phyloP scores from a whole-genome alignment of 2,113 vertebrate genomes.

The Polypterus senegalus region DNA sequence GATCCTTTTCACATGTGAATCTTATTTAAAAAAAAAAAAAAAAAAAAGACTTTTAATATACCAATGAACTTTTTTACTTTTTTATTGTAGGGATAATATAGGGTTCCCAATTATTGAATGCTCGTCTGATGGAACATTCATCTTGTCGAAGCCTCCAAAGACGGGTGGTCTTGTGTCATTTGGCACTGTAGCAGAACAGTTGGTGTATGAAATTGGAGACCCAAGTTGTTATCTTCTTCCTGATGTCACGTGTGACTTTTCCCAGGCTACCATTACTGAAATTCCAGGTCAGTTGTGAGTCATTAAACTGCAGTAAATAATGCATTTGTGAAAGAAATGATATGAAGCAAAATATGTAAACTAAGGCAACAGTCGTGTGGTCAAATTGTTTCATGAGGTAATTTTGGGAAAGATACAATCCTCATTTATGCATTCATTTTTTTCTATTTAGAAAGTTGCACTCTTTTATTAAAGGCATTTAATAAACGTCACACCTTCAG shows the following conservation, averaged over 20 bases:
- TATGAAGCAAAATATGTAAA: no score
- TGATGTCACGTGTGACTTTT: conserved; percentile 76
- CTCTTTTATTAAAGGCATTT: no score
- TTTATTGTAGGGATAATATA: conserved; percentile 60
- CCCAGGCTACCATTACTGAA: conserved; percentile 57
- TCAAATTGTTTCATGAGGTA: no score
- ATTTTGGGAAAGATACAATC: no score
- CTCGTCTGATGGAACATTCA: conserved; percentile 57
- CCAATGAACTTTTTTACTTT: conserved; percentile 15
- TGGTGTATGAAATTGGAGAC: conserved; percentile 71
- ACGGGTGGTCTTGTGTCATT: conserved; percentile 65
- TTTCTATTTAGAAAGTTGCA: no score
- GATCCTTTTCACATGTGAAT: not conserved
- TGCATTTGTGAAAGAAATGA: no score
- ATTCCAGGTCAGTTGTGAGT: conserved; percentile 47
- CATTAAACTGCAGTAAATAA: no score
- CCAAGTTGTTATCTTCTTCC: conserved; percentile 61
- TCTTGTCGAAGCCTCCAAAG: conserved; percentile 56
- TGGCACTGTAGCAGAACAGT: conserved; percentile 65
- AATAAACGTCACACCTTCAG: no score
- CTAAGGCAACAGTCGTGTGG: no score
- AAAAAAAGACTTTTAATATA: not conserved
- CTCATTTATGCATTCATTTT: no score
- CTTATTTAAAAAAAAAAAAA: not conserved
- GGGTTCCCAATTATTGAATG: conserved; percentile 70